Percentiles rank a stretch among this genome's conserved stretches.
Conservation (phyloP, 2,888 invertebrate genomes). For the Heliconius ethilla region DNA sequence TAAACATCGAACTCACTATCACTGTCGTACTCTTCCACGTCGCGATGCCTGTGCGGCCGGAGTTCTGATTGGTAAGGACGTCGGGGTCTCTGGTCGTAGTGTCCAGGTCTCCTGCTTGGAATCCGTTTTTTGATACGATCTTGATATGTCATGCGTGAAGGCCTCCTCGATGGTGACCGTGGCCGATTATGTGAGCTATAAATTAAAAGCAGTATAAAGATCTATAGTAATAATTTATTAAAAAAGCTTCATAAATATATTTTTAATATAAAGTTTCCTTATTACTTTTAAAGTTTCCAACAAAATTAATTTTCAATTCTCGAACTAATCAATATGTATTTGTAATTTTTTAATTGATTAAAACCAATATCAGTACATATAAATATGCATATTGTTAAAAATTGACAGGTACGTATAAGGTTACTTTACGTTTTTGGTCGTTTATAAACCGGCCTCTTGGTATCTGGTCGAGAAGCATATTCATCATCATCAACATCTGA, state of each 20-base stretch:
- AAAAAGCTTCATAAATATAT: neutral
- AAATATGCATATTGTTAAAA: neutral
- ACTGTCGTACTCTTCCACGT: constrained; percentile 60
- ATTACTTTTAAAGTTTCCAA: too few relatives aligned
- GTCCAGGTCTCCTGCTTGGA: constrained; percentile 55
- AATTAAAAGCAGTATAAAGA: constrained; percentile 3
- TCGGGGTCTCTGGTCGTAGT: constrained; percentile 44
- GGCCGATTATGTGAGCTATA: constrained; percentile 61
- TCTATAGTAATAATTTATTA: neutral
- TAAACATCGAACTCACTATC: constrained; percentile 54
- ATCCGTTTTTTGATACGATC: constrained; percentile 65
- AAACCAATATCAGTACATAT: too few relatives aligned
- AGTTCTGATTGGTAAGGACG: constrained; percentile 46
- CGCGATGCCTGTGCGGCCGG: constrained; percentile 53
- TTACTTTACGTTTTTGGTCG: constrained; percentile 63
- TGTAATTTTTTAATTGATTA: too few relatives aligned
- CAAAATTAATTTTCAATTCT: too few relatives aligned
- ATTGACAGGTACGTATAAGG: neutral
- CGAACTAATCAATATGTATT: too few relatives aligned
- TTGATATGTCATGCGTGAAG: constrained; percentile 62
- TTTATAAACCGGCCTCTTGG: constrained; percentile 63
- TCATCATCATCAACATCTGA: constrained; percentile 63
- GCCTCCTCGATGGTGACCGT: constrained; percentile 52
- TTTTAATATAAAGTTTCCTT: too few relatives aligned
- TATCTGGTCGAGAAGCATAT: constrained; percentile 63